Conservation (phyloP, 2,797 vertebrate species). For the Clarias fuscus region DNA sequence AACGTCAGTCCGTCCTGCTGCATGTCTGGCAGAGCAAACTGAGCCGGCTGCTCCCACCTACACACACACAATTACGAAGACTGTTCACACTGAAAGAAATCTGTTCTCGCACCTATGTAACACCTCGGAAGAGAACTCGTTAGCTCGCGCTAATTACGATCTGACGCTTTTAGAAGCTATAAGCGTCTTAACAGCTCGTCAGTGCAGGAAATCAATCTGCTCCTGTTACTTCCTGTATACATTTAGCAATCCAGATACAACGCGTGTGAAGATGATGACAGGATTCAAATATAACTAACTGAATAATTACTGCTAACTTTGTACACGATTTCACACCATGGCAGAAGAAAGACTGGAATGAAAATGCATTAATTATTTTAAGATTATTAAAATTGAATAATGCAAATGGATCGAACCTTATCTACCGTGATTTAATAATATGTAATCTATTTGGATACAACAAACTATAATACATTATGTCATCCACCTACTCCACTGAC, state of each 20-base stretch:
- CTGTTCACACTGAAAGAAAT: not conserved
- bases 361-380: no score
- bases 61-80: not conserved
- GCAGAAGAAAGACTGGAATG: no score
- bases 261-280: not conserved
- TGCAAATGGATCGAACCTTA: no score
- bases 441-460: no score
- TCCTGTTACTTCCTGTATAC: not conserved
- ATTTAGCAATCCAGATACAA: not conserved
- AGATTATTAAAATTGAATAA: no score
- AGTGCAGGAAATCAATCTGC: not conserved
- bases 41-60: slow-evolving; percentile 83
- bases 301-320: not conserved
- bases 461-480: no score
- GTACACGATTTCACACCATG: not conserved
- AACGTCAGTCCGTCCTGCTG: slow-evolving; percentile 71
- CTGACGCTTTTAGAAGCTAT: not conserved
- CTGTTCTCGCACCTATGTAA: no score
- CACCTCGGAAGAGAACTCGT: not conserved
- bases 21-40: slow-evolving; percentile 72
- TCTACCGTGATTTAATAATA: no score
- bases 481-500: not conserved
- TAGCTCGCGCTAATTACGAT: not conserved
- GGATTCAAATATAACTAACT: no score
- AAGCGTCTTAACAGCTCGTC: not conserved